These are phyloP conservation scores for Dicrostonyx torquatus DNA, from an alignment of 2,797 vertebrate genomes.

Conservation along the genomic window DNA sequence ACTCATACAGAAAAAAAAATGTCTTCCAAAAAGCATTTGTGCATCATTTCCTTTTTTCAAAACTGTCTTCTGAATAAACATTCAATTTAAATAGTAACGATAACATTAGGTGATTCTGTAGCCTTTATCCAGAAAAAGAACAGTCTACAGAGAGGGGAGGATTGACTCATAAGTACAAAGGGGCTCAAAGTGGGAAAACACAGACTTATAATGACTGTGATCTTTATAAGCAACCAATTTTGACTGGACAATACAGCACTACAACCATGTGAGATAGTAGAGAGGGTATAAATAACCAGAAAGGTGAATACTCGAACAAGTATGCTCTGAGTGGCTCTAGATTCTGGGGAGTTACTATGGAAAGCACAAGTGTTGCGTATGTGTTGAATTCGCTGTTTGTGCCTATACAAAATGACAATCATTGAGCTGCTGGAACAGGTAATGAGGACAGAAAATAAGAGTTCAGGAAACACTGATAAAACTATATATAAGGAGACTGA, in stretches of 20 bases:
- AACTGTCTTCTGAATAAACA: too few relatives aligned
- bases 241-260: not conserved
- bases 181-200: not conserved
- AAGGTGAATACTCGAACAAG: not conserved
- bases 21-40: not conserved
- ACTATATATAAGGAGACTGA: not conserved
- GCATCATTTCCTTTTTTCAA: not conserved
- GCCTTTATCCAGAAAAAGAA: not conserved
- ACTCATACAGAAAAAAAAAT: not conserved
- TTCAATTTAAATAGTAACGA: not conserved
- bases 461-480: not conserved
- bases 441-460: not conserved
- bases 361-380: fast-evolving
- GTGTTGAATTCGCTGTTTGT: not conserved
- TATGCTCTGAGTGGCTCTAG: not conserved
- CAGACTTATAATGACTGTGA: fast-evolving
- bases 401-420: not conserved
- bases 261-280: not conserved
- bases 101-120: not conserved
- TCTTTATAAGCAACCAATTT: not conserved
- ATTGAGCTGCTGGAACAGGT: not conserved
- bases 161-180: not conserved
- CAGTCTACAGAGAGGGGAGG: not conserved
- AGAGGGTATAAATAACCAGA: not conserved
- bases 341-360: not conserved